Evolutionary conservation across 2,797 vertebrate genomes (phyloP), one percentile per base, ranked within the genome.

Genomic region (Enteromius unitaeniatus): DNA sequence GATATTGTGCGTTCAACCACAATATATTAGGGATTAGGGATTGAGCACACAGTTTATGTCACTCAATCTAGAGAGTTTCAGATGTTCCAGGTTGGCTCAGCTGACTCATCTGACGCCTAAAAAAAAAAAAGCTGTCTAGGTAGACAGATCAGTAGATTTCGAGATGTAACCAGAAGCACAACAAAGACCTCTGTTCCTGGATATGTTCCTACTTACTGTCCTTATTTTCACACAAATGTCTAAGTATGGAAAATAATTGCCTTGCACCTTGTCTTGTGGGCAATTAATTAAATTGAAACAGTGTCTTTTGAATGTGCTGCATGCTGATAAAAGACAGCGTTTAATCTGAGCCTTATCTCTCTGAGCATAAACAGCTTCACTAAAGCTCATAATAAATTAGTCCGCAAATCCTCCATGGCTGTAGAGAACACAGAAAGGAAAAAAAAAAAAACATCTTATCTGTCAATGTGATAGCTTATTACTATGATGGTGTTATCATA

Each of bases 271-370:
- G 82, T 78, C 65, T 86, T 84, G 55, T 64, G 70, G 78, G 80
- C 67, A 81, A 76, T 88, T 88, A 76, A 86, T 89, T 87, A 84
- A 81, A 89, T 81, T 78, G 68, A 86, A 86, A 83, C 77, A 47
- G 37, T 78, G 74, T 70, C 81, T 82, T 86, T 88, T 88, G 86
- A 89, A 84, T 86, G 85, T 86, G 83, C 85, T 87, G 87, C 47
- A 37, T 62, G 47, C 87, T 85, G 85, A 90, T 90, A 87, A 91
- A 88, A 78, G 81, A 85, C 85, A 68, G 85, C 72, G 82, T 87
- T 89, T 86, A 81, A 86, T 83, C 73, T 79, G 80, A 53, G 82
- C 82, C 89, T 91, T 91, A 88, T 93, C 84, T 81, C 79, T 79
- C 42, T 55, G 28, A 31, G 69, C 77, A 78, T 83, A 85, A 85